Evolutionary conservation across 2,113 vertebrate species (phyloP).

Genomic region (Empidonax traillii): DNA sequence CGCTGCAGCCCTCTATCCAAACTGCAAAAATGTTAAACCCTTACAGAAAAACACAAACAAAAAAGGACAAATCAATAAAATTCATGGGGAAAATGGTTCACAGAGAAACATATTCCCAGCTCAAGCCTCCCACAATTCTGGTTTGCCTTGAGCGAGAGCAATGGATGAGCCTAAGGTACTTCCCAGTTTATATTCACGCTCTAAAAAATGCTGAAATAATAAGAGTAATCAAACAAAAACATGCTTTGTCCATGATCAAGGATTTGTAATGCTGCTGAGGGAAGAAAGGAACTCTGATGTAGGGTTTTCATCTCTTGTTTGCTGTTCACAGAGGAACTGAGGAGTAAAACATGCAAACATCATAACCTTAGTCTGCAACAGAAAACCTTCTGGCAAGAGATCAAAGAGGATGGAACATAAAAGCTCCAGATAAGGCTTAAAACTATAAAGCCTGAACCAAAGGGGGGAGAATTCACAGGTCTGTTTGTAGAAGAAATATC

Average conservation of each 20-base stretch:
- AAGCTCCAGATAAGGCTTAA: conserved; percentile 67
- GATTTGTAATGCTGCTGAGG: not conserved
- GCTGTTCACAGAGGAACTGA: conserved; percentile 15
- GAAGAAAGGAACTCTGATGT: not conserved
- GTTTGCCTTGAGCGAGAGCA: not conserved
- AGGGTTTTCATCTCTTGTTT: conserved; percentile 16
- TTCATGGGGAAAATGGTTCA: not conserved
- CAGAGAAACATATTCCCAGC: not conserved
- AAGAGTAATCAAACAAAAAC: conserved; percentile 8
- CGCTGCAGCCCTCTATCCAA: not conserved
- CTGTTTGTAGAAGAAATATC: conserved; percentile 66
- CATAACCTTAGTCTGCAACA: conserved; percentile 30
- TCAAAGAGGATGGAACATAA: conserved; percentile 71
- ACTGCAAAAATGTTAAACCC: not conserved
- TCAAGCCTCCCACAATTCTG: not conserved
- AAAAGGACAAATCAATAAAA: not conserved
- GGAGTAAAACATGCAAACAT: conserved; percentile 59
- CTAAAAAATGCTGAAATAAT: not conserved
- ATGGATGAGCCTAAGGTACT: not conserved
- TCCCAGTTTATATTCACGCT: not conserved
- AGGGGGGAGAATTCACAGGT: conserved; percentile 47
- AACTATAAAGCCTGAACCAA: conserved; percentile 54
- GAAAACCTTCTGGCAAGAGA: conserved; percentile 66
- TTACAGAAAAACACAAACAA: not conserved
- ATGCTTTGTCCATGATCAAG: not conserved